phyloP scores from a whole-genome alignment of 2,113 vertebrate species.

The Python bivittatus region DNA sequence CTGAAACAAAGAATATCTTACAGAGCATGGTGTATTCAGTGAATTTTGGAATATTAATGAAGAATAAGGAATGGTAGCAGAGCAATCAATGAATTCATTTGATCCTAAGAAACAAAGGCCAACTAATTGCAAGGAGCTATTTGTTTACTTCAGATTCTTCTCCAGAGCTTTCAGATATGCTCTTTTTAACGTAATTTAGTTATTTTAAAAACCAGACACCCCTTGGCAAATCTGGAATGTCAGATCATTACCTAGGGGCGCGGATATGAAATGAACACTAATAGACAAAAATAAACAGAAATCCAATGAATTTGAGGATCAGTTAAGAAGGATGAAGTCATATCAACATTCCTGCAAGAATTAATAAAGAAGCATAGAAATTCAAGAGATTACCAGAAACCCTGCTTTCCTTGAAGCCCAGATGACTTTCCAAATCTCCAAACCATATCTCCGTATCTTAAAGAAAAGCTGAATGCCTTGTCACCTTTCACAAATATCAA shows the following conservation, averaged over 20 bases:
- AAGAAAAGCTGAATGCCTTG: neutral
- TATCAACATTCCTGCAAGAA: neutral
- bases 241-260: slow-evolving; percentile 10
- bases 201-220: neutral
- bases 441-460: slow-evolving; percentile 9
- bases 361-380: slow-evolving; percentile 20
- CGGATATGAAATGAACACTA: neutral
- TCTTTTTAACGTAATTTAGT: neutral
- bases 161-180: neutral
- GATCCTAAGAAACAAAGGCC: neutral
- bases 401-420: slow-evolving; percentile 7
- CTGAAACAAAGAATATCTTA: neutral
- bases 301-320: neutral
- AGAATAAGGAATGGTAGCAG: neutral
- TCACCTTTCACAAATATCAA: slow-evolving; percentile 13
- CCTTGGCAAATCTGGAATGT: neutral
- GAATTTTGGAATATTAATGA: neutral
- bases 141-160: neutral
- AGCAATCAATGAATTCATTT: neutral
- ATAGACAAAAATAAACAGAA: slow-evolving; percentile 1
- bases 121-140: neutral
- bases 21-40: neutral
- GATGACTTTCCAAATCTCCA: slow-evolving; percentile 14
- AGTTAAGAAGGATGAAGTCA: slow-evolving; percentile 1
- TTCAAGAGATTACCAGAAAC: slow-evolving; percentile 2